phyloP scores from a whole-genome alignment of 2,113 vertebrate species.

The Pandion haliaetus region DNA sequence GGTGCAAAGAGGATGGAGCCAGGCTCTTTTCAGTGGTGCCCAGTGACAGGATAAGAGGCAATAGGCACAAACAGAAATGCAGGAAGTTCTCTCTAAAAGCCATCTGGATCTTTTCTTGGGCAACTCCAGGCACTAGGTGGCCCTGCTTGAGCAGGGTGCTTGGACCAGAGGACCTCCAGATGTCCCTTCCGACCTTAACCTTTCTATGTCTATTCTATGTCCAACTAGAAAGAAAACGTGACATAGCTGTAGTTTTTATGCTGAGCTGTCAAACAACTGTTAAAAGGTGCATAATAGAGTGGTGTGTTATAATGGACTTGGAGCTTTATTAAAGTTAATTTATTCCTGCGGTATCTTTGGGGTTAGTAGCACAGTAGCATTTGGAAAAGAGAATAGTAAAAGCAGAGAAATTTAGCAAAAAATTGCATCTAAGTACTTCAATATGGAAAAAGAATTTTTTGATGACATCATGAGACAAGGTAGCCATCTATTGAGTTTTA shows the following conservation, averaged over 20 bases:
- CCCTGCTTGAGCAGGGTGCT: neutral
- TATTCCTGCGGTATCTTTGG: neutral
- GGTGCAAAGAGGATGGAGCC: neutral
- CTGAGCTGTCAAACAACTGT: neutral
- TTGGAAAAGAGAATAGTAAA: neutral
- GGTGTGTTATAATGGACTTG: neutral
- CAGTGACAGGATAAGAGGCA: too few relatives aligned
- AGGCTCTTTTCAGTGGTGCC: neutral
- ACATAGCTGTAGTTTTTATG: neutral
- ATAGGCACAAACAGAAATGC: neutral
- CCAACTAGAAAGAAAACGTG: neutral
- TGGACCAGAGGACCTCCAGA: neutral
- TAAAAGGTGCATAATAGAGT: neutral
- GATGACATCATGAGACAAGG: neutral
- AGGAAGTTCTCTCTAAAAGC: neutral
- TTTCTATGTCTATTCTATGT: neutral
- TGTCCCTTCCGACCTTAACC: neutral
- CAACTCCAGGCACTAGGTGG: neutral
- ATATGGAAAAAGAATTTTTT: neutral
- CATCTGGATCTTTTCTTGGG: neutral
- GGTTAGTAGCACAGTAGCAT: neutral
- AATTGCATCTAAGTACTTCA: neutral
- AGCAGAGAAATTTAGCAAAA: neutral
- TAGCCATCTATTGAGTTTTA: neutral
- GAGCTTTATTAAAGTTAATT: neutral